Base-by-base conservation (phyloP, 2,797 vertebrate genomes). In the Etheostoma perlongum region DNA sequence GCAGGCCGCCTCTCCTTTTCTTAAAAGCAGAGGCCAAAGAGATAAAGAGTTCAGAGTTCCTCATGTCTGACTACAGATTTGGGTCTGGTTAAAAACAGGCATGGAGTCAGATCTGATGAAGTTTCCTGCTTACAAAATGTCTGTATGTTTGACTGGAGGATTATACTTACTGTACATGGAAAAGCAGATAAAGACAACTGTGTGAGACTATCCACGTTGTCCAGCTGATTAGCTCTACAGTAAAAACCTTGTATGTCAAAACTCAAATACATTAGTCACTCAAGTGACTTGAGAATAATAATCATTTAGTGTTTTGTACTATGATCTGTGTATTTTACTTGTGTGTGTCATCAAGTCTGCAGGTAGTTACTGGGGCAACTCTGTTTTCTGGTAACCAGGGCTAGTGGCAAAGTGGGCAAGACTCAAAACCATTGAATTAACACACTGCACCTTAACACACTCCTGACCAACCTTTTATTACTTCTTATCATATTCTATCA, bases 401-500 rank as follows among this genome's bases (percentile, higher is more conserved):
- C 44, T 60, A 36, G 63, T 85, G 69, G 2, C 13, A 46, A 62
- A 49, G 76, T 79, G 64, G 62, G 69, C 74, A 65, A 46, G 61
- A 76, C 69, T 88, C 70, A 75, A 72, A 72, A 67, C 72, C 51
- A 70, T 23, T 92, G 64, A 91, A 91, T 91, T 89, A 86, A 94
- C 88, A 81, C 70, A 52, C 71, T 82, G 57, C 83, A 82, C 79
- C 85, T 88, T 89, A 84, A 87, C 72, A 87, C 48, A 6, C 0
- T 40, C 8, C 19, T 36, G 0, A 36, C 2, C 4, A 25, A 6
- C 9, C 4, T 51, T 80, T 78, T 25, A 42, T 44, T 13, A 44
- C 27, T 30, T 59, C 12, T 46, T 13, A 55, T 48, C 0, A 51
- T 69, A 63, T 52, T 72, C 18, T 51, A 21, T 40, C 2, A 1